Evolutionary conservation across 2,113 vertebrate species (phyloP).

Genomic region (Phylloscopus whistleri): DNA sequence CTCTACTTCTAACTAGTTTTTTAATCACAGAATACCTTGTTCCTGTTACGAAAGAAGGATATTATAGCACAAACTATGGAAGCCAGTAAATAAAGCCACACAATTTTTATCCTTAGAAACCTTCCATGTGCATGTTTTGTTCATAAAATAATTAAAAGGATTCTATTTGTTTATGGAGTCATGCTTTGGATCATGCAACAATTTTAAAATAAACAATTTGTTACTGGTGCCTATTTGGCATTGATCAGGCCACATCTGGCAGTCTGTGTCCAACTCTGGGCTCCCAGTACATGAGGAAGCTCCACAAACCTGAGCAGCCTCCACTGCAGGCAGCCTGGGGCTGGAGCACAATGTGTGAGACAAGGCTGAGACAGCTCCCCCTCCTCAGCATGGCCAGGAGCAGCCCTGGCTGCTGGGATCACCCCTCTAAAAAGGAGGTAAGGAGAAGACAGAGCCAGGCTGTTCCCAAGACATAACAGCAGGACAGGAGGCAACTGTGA

Average conservation of each 20-base stretch:
- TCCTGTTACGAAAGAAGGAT: not conserved
- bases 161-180: not conserved
- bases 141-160: not conserved
- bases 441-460: not conserved
- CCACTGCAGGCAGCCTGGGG: not conserved
- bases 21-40: not conserved
- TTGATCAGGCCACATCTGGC: not conserved
- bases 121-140: not conserved
- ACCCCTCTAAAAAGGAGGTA: not conserved
- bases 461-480: not conserved
- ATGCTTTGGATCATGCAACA: not conserved
- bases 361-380: not conserved
- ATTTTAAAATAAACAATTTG: not conserved
- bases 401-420: not conserved
- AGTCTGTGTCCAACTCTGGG: not conserved
- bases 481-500: not conserved
- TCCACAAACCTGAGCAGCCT: not conserved
- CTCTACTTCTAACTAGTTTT: not conserved
- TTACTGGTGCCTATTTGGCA: not conserved
- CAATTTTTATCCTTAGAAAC: not conserved
- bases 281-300: not conserved
- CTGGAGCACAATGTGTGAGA: rapidly evolving
- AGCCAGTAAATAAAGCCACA: not conserved
- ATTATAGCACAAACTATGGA: not conserved
- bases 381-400: not conserved